These are phyloP conservation scores for Epinotia bilunana DNA, from an alignment of 2,888 invertebrate genomes.

Conservation along the genomic window DNA sequence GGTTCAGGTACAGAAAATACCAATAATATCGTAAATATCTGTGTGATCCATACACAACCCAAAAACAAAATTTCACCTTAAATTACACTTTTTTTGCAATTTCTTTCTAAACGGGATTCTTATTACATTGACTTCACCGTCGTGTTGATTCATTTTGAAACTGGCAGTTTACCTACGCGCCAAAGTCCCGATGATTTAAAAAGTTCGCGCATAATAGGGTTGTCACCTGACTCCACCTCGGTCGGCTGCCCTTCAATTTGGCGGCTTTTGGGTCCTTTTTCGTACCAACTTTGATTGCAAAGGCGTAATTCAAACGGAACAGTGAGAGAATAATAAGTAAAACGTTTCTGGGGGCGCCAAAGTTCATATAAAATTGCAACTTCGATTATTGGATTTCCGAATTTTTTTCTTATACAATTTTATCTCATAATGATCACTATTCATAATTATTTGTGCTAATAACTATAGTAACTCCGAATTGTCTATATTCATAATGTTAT, in stretches of 20 bases:
- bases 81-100: not conserved
- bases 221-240: conserved; percentile 46
- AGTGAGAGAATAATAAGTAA: conserved; percentile 66
- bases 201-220: conserved; percentile 30
- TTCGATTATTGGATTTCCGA: too few relatives aligned
- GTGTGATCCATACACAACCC: too few relatives aligned
- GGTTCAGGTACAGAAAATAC: too few relatives aligned
- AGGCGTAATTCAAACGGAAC: conserved; percentile 55
- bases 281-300: conserved; percentile 64
- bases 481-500: too few relatives aligned
- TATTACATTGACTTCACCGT: not conserved
- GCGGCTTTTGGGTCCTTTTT: conserved; percentile 55
- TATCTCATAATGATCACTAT: too few relatives aligned
- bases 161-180: conserved; percentile 9
- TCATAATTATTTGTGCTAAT: too few relatives aligned
- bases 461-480: too few relatives aligned
- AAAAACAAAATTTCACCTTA: too few relatives aligned
- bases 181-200: conserved; percentile 29
- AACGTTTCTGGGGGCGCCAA: too few relatives aligned
- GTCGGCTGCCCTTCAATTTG: conserved; percentile 55
- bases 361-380: too few relatives aligned
- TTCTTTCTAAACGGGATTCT: not conserved
- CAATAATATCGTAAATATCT: too few relatives aligned
- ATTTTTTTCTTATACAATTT: too few relatives aligned
- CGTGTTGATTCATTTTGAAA: conserved; percentile 9